Evolutionary conservation across 2,113 vertebrate genomes (phyloP).

Genomic region (Oostethus manadensis): DNA sequence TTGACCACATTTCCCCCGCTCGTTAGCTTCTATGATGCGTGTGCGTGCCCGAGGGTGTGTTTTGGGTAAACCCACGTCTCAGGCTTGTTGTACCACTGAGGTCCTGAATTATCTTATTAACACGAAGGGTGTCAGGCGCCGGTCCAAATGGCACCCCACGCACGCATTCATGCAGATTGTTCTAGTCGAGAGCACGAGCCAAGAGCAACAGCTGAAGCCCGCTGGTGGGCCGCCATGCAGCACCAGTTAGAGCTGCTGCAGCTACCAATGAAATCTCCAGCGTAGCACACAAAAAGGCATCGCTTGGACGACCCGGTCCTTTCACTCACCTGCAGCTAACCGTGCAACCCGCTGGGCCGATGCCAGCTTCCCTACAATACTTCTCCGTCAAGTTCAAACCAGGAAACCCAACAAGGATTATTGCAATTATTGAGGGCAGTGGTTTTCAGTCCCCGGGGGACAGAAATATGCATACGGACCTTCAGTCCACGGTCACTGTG

Average conservation of each 20-base stretch:
- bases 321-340: constrained; percentile 15
- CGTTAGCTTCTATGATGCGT: constrained; percentile 56
- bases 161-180: not conserved
- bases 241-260: no score
- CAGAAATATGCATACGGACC: no score
- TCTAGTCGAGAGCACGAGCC: constrained; percentile 71
- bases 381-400: constrained; percentile 27
- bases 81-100: constrained; percentile 89
- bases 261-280: no score
- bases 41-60: constrained; percentile 68
- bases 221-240: no score
- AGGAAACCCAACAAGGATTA: constrained; percentile 21
- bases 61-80: constrained; percentile 79
- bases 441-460: not conserved
- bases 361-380: constrained; percentile 31
- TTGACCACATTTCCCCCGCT: constrained; percentile 63
- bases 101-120: constrained; percentile 98
- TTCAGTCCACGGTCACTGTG: no score
- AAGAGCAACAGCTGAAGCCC: constrained; percentile 86
- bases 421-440: no score
- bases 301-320: constrained; percentile 13
- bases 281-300: constrained; percentile 16
- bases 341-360: constrained; percentile 23
- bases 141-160: constrained; percentile 91
- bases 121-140: constrained; percentile 85